Conservation (phyloP, 2,888 invertebrate genomes). For the Doris montereyensis region DNA sequence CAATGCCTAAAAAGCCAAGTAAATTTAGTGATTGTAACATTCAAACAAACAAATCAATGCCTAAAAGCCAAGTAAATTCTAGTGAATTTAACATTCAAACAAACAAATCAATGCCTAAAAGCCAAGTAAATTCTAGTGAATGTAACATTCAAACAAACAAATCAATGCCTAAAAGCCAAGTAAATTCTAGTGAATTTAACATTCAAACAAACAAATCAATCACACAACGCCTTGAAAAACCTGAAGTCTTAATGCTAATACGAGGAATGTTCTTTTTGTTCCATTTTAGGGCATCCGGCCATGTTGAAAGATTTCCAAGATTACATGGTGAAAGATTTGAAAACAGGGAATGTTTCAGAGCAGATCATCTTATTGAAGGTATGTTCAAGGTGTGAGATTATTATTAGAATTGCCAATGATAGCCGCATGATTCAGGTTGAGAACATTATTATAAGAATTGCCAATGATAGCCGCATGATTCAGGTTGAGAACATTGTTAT, state of each 20-base stretch:
- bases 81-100: too few relatives aligned
- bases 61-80: too few relatives aligned
- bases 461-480: too few relatives aligned
- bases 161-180: background rate
- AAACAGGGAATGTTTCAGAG: conserved; percentile 96
- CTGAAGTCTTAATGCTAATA: background rate
- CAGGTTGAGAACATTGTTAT: too few relatives aligned
- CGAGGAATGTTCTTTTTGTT: background rate
- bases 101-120: too few relatives aligned
- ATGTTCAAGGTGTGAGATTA: too few relatives aligned
- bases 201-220: background rate
- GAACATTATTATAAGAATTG: too few relatives aligned
- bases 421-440: too few relatives aligned
- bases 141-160: background rate
- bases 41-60: too few relatives aligned
- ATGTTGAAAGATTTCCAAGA: conserved; percentile 99
- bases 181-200: background rate
- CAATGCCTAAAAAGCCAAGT: too few relatives aligned
- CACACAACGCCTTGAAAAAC: background rate
- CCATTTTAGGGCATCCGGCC: conserved; percentile 89
- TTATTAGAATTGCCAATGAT: too few relatives aligned
- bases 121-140: background rate
- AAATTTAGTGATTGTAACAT: too few relatives aligned
- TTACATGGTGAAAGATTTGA: conserved; percentile 98
- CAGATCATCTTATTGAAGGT: conserved; percentile 96